Base-by-base conservation (phyloP, 2,113 vertebrate genomes). In the Gambusia holbrooki region DNA sequence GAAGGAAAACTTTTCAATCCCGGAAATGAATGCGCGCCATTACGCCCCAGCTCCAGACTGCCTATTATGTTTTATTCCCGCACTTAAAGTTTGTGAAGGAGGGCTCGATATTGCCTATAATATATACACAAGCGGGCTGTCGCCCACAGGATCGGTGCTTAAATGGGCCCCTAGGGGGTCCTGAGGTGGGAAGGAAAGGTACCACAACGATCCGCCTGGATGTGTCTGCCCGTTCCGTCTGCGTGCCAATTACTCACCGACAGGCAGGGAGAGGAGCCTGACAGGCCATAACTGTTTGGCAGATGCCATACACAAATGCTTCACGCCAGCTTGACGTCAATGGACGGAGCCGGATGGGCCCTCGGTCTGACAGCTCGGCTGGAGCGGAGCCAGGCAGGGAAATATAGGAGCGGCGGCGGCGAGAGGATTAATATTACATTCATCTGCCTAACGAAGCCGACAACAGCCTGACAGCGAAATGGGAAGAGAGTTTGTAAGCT, bases 21-120 rank as follows among this genome's bases (percentile, higher is more conserved):
- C 66, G 69, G 51, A 82, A 93, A 92, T 88, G 79, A 93, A 91
- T 81, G 76, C 83, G 86, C 62, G 84, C 86, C 85, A 88, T 92
- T 92, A 90, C 64, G 78, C 84, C 85, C 77, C 75, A 83, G 92
- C 90, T 92, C 94, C 93, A 94, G 94, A 95, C 91, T 86, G 88
- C 92, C 93, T 94, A 94, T 95, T 95, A 94, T 93, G 90, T 93
- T 95, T 94, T 94, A 94, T 94, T 93, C 79, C 68, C 85, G 89
- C 91, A 93, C 92, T 93, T 93, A 94, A 94, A 94, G 81, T 94
- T 93, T 93, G 90, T 69, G 86, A 90, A 93, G 89, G 90, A 92
- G 89, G 80, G 84, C 89, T 90, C 90, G 90, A 92, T 94, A 94
- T 94, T 90, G 91, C 93, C 91, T 90, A 88, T 93, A 94, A 94